These are phyloP conservation scores for Drosophila anomelani DNA, from an alignment of 2,888 invertebrate species.

Conservation along the genomic window DNA sequence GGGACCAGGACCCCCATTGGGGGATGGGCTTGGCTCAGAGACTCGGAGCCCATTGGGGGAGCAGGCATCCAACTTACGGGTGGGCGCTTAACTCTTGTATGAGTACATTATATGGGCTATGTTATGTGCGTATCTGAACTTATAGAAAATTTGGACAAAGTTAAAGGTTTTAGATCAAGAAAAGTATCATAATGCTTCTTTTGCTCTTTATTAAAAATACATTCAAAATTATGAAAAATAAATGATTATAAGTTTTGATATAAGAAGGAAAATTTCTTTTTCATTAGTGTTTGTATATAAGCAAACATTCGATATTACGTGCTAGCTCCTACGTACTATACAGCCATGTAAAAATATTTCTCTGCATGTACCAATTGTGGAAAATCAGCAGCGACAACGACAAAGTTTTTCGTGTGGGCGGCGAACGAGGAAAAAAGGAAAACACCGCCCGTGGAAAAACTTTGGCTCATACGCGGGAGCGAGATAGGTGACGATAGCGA, in stretches of 20 bases:
- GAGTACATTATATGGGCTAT: conserved; percentile 60
- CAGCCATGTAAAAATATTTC: conserved; percentile 43
- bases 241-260: too few relatives aligned
- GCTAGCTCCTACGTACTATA: conserved; percentile 25
- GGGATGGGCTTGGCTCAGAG: conserved; percentile 60
- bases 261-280: background rate
- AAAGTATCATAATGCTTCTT: background rate
- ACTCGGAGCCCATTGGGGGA: conserved; percentile 47
- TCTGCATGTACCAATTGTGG: conserved; percentile 43
- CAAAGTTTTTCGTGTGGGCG: conserved; percentile 68
- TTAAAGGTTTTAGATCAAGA: background rate
- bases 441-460: conserved; percentile 70
- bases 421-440: conserved; percentile 53
- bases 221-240: too few relatives aligned
- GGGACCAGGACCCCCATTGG: background rate
- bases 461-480: conserved; percentile 69
- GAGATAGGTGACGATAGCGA: conserved; percentile 67
- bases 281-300: conserved; percentile 14
- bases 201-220: too few relatives aligned
- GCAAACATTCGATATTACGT: conserved; percentile 35
- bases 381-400: conserved; percentile 60
- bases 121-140: conserved; percentile 7
- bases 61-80: conserved; percentile 57
- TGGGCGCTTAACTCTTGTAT: conserved; percentile 76
- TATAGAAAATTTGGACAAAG: background rate